A percentile compares a stretch with the other conserved stretches of the same genome.
Evolutionary conservation across 2,113 vertebrate species (phyloP).

Genomic region (Ochotona curzoniae): DNA sequence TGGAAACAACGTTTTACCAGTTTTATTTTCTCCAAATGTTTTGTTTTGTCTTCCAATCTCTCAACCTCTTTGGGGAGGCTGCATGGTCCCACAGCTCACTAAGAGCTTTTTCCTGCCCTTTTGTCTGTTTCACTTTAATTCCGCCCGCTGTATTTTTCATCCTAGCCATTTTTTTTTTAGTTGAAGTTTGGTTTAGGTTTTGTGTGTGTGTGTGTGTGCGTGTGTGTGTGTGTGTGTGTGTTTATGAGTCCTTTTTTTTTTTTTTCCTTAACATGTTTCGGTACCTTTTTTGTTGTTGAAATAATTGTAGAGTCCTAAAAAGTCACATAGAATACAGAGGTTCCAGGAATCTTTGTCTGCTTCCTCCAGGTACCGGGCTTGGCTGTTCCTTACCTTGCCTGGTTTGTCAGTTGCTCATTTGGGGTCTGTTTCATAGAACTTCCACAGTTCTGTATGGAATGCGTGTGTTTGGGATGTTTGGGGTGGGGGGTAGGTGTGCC

Average conservation of each 20-base stretch:
- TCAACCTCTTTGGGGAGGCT: background rate
- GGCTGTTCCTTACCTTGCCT: no score
- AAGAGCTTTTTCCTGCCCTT: background rate
- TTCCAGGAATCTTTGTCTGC: background rate
- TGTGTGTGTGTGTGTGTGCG: no score
- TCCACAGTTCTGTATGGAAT: no score
- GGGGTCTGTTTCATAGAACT: background rate
- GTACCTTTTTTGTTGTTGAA: conserved; percentile 22
- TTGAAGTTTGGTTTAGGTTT: background rate
- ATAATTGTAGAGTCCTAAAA: background rate
- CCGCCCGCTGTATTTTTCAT: background rate
- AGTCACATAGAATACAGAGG: background rate
- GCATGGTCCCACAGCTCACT: background rate
- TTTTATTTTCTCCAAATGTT: background rate
- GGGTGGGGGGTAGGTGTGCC: background rate
- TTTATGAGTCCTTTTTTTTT: background rate
- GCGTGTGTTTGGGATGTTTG: background rate
- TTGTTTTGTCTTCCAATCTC: background rate
- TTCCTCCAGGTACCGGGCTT: no score
- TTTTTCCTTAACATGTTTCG: background rate
- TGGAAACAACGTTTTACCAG: background rate
- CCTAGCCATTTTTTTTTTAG: background rate
- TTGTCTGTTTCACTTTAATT: background rate
- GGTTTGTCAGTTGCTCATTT: background rate
- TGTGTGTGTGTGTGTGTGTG: no score